These are phyloP conservation scores for Ichneumoninae sp. DNA, from an alignment of 2,888 invertebrate species.

Conservation along the genomic window DNA sequence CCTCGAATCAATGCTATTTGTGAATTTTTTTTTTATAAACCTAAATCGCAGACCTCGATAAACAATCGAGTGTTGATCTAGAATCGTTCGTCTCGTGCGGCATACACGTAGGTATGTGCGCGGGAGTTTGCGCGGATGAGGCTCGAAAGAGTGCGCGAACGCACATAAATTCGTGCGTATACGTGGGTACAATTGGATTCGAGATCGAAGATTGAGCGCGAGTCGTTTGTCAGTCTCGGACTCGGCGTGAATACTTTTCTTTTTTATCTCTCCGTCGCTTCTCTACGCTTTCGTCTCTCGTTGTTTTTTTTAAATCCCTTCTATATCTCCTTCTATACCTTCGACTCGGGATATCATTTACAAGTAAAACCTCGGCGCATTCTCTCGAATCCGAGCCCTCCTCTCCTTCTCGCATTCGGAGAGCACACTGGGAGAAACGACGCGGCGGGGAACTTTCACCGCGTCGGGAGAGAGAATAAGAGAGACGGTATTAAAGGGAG, in stretches of 20 bases:
- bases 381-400: slow-evolving; percentile 34
- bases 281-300: slow-evolving; percentile 21
- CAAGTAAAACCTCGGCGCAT: slow-evolving; percentile 67
- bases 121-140: neutral
- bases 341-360: slow-evolving; percentile 66
- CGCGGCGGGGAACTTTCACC: slow-evolving; percentile 64
- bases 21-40: slow-evolving; percentile 10
- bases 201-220: slow-evolving; percentile 70
- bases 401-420: slow-evolving; percentile 21
- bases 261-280: slow-evolving; percentile 35
- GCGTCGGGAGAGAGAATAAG: slow-evolving; percentile 37
- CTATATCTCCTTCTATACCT: slow-evolving; percentile 17
- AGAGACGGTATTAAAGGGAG: slow-evolving; percentile 16
- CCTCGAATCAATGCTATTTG: neutral
- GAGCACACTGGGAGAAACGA: slow-evolving; percentile 27
- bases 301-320: slow-evolving; percentile 23
- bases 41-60: slow-evolving; percentile 37
- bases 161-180: slow-evolving; percentile 51
- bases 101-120: neutral
- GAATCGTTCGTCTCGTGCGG: slow-evolving; percentile 41
- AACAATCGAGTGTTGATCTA: slow-evolving; percentile 59
- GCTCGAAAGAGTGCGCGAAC: slow-evolving; percentile 9
- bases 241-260: slow-evolving; percentile 63
- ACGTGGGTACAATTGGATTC: slow-evolving; percentile 63
- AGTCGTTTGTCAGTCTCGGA: slow-evolving; percentile 69